Conservation (phyloP, 2,797 vertebrate genomes). For the Florisuga fusca region DNA sequence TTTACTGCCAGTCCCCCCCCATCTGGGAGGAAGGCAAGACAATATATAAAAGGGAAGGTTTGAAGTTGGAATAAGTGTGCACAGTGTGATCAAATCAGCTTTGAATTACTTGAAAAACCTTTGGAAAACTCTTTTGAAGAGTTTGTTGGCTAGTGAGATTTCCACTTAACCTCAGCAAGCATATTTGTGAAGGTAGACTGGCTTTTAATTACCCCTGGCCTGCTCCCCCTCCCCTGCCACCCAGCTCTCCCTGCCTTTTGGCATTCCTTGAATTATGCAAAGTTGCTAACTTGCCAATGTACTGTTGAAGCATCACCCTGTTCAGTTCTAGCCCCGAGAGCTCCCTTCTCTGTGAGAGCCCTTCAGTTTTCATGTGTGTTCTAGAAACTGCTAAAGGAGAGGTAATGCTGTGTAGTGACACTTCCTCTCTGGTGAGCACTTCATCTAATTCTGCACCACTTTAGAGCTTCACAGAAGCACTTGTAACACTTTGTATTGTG, state of each 20-base stretch:
- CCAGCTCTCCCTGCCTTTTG: background rate
- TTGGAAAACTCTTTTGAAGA: background rate
- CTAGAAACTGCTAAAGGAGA: background rate
- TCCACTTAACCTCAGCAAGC: background rate
- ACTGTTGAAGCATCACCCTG: conserved; percentile 42
- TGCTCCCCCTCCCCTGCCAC: background rate
- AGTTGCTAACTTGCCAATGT: conserved; percentile 47
- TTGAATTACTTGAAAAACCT: background rate
- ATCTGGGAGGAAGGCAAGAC: background rate
- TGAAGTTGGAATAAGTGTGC: background rate
- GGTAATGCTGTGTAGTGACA: background rate
- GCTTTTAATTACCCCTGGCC: conserved; percentile 38
- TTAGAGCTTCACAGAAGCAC: background rate
- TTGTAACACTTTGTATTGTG: background rate
- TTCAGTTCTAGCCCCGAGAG: background rate
- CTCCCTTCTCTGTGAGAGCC: background rate
- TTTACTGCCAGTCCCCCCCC: background rate
- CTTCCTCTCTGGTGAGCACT: background rate
- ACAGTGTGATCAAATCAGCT: background rate
- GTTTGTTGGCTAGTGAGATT: background rate
- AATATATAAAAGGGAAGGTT: background rate
- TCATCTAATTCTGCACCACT: background rate
- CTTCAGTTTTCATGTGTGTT: background rate
- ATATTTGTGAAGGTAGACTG: background rate
- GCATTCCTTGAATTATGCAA: background rate